Evolutionary conservation across 2,888 invertebrate species (phyloP).

Genomic region (Gasteruption jaculator): DNA sequence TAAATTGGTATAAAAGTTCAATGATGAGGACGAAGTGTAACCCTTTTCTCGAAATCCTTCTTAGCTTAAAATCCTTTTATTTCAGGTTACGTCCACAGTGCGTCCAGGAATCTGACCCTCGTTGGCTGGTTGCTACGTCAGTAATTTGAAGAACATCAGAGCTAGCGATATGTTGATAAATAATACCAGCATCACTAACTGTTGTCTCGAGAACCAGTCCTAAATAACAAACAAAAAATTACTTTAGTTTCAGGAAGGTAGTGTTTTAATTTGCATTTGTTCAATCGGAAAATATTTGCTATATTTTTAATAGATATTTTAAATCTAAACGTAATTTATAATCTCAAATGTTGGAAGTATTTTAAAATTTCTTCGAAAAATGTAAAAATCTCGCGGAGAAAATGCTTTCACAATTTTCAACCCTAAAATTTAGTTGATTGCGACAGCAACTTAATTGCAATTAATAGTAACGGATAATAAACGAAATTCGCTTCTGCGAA

Average conservation of each 20-base stretch:
- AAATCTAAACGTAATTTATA: no score
- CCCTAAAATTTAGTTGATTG: no score
- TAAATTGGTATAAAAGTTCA: no score
- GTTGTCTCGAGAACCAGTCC: slow-evolving; percentile 97
- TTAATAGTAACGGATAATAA: no score
- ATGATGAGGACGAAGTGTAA: slow-evolving; percentile 13
- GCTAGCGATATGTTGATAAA: slow-evolving; percentile 92
- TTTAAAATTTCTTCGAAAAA: no score
- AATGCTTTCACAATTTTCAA: no score
- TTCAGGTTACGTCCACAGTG: slow-evolving; percentile 47
- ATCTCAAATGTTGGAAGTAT: no score
- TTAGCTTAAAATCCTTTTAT: no score
- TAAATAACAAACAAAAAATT: slow-evolving; percentile 52
- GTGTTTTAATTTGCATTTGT: not conserved
- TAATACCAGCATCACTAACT: slow-evolving; percentile 87
- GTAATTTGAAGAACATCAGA: slow-evolving; percentile 91
- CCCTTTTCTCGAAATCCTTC: slow-evolving; percentile 17
- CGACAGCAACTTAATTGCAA: no score
- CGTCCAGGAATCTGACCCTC: slow-evolving; percentile 38
- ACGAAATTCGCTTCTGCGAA: no score
- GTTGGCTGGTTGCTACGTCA: slow-evolving; percentile 77
- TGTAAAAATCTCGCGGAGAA: no score
- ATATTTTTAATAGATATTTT: no score
- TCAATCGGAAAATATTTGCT: not conserved
- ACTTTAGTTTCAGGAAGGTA: slow-evolving; percentile 2